phyloP scores from a whole-genome alignment of 1,140 invertebrate genomes.

The Atta colombica region DNA sequence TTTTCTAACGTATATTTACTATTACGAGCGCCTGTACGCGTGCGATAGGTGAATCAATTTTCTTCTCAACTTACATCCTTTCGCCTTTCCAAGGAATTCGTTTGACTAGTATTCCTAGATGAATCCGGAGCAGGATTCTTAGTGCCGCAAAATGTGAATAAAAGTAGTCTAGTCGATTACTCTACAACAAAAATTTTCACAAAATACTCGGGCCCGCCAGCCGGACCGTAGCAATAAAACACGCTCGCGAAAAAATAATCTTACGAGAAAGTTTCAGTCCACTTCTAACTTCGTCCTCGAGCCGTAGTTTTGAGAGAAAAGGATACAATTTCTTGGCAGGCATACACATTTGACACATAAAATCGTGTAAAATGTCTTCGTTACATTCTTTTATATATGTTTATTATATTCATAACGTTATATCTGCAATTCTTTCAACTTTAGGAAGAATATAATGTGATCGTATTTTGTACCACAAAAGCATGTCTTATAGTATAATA shows the following conservation, averaged over 20 bases:
- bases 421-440: background rate
- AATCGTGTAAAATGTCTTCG: slow-evolving; percentile 40
- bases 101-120: slow-evolving; percentile 25
- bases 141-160: slow-evolving; percentile 44
- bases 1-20: background rate
- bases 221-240: slow-evolving; percentile 48
- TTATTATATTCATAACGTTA: slow-evolving; percentile 16
- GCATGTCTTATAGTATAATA: background rate
- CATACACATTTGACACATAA: slow-evolving; percentile 35
- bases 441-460: background rate
- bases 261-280: slow-evolving; percentile 53
- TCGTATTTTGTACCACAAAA: background rate
- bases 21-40: slow-evolving; percentile 19
- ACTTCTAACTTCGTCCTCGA: slow-evolving; percentile 45
- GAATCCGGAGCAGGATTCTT: slow-evolving; percentile 52
- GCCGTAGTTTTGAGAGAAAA: slow-evolving; percentile 8
- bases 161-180: slow-evolving; percentile 41
- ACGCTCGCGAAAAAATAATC: slow-evolving; percentile 55
- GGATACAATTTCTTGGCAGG: slow-evolving; percentile 37
- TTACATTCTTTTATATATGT: slow-evolving; percentile 12
- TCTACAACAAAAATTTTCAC: slow-evolving; percentile 43
- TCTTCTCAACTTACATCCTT: slow-evolving; percentile 23
- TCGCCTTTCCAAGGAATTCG: slow-evolving; percentile 19
- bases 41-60: slow-evolving; percentile 61
- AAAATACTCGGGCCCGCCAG: slow-evolving; percentile 27